Evolutionary conservation across 2,888 invertebrate genomes (phyloP).

Genomic region (Pediacus dermestoides): DNA sequence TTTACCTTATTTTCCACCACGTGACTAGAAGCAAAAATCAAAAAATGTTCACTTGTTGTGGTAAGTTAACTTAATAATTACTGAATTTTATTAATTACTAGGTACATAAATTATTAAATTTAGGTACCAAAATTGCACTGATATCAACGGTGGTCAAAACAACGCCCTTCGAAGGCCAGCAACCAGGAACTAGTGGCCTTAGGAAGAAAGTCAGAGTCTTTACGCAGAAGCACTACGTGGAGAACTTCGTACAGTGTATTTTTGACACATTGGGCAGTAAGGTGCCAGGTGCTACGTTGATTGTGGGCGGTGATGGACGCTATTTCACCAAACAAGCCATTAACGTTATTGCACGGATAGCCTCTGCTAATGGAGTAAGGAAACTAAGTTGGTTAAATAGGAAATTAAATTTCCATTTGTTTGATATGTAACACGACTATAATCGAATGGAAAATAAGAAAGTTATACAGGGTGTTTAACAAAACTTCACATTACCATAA

Average conservation of each 20-base stretch:
- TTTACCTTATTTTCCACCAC: no score
- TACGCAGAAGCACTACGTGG: conserved; percentile 85
- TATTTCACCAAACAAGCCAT: conserved; percentile 88
- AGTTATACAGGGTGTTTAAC: no score
- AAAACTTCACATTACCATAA: no score
- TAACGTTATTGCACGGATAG: conserved; percentile 84
- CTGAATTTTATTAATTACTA: no score
- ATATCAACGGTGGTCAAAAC: conserved; percentile 61
- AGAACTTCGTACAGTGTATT: conserved; percentile 96
- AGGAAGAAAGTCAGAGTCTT: conserved; percentile 93
- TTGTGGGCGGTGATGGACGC: conserved; percentile 97
- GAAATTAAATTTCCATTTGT: no score
- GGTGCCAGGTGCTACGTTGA: conserved; percentile 70
- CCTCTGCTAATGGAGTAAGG: conserved; percentile 90
- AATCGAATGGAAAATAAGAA: no score
- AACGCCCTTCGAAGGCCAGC: conserved; percentile 85
- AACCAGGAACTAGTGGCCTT: conserved; percentile 97
- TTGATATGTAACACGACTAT: no score
- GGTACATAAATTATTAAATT: no score
- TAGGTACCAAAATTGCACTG: conserved; percentile 54
- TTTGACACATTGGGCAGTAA: conserved; percentile 73
- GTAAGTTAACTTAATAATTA: no score
- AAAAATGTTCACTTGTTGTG: no score
- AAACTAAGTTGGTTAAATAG: neutral
- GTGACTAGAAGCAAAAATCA: no score